A percentile compares a stretch with the other conserved stretches of the same genome.
phyloP scores from a whole-genome alignment of 2,113 vertebrate genomes.

The Panthera uncia region DNA sequence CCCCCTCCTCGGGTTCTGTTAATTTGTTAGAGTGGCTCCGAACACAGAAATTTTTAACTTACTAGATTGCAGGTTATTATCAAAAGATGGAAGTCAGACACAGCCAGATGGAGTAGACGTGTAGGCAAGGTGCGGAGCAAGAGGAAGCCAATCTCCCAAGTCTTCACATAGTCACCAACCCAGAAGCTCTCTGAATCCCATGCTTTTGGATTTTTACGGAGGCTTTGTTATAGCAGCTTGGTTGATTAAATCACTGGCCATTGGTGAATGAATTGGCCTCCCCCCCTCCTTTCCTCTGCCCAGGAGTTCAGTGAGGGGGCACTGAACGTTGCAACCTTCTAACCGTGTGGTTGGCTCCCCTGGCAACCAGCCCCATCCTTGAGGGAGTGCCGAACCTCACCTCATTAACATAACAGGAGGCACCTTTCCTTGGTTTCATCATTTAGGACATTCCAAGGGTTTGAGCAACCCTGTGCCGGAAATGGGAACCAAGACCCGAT shows the following conservation, averaged over 20 bases:
- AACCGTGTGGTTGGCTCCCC: background rate
- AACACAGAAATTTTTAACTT: background rate
- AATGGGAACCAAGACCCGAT: background rate
- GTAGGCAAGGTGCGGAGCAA: background rate
- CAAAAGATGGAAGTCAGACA: background rate
- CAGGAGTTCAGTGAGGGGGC: background rate
- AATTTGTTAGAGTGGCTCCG: background rate
- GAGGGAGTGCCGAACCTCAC: background rate
- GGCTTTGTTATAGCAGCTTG: background rate
- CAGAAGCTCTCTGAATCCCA: background rate
- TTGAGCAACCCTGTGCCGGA: background rate
- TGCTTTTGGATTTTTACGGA: background rate
- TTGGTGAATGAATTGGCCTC: background rate
- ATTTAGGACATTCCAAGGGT: background rate
- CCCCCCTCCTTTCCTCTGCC: background rate
- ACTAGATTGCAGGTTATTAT: background rate
- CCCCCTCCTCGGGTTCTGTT: background rate
- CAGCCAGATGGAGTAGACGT: background rate
- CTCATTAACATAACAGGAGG: background rate
- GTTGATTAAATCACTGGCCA: background rate
- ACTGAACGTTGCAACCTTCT: background rate
- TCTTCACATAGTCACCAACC: background rate
- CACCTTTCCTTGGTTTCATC: background rate
- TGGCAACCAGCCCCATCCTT: background rate
- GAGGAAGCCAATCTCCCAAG: background rate